Conservation (phyloP, 35 echinoderm and acorn worm species). For the Anneissia japonica region DNA sequence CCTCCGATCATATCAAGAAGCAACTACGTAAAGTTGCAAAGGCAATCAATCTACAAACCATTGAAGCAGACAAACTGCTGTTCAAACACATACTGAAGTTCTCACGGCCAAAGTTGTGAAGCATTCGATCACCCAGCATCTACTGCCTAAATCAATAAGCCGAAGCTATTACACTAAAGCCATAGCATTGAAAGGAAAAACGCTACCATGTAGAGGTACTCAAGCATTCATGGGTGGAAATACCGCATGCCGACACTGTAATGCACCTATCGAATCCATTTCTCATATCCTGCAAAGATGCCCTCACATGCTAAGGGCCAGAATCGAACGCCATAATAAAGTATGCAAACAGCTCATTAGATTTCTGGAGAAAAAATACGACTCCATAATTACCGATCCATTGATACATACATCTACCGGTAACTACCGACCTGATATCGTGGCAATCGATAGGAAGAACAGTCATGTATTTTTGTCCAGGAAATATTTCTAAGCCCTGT, state of each 20-base stretch:
- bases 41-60: too few species aligned
- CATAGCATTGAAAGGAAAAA: too few species aligned
- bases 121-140: too few species aligned
- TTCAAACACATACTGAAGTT: too few species aligned
- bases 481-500: too few species aligned
- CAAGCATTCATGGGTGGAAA: neutral
- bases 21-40: too few species aligned
- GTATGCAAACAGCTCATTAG: neutral
- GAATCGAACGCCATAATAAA: neutral
- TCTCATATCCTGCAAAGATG: neutral
- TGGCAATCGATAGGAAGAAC: neutral
- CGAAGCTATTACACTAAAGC: too few species aligned
- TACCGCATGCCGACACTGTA: neutral
- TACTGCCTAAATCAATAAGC: too few species aligned
- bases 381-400: neutral
- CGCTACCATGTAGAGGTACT: neutral
- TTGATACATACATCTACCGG: neutral
- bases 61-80: too few species aligned
- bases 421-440: neutral
- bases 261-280: neutral
- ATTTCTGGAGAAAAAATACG: neutral
- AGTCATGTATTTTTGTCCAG: too few species aligned
- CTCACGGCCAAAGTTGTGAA: too few species aligned
- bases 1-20: too few species aligned
- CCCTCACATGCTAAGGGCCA: neutral